These are phyloP conservation scores for Antrozous pallidus DNA, from an alignment of 2,797 vertebrate genomes.

Conservation along the genomic window DNA sequence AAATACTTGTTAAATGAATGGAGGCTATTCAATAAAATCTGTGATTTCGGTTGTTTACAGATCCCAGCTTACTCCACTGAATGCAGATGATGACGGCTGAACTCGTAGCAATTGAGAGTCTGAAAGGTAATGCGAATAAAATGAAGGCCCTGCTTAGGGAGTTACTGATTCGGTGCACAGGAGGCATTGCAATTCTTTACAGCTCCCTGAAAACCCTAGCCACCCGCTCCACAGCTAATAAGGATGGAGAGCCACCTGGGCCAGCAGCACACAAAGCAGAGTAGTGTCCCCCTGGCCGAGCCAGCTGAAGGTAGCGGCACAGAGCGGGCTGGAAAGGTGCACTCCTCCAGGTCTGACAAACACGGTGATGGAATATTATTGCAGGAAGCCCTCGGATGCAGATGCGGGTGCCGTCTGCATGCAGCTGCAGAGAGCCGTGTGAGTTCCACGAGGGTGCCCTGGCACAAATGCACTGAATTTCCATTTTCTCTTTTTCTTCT, in stretches of 20 bases:
- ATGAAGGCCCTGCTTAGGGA: not conserved
- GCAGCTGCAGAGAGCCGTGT: not conserved
- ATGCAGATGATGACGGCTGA: not conserved
- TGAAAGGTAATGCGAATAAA: not conserved
- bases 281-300: not conserved
- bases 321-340: not conserved
- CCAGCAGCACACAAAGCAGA: not conserved
- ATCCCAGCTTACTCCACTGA: not conserved
- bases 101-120: not conserved
- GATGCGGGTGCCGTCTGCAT: not conserved
- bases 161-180: not conserved
- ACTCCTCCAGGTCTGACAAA: not conserved
- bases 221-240: not conserved
- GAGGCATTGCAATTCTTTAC: not conserved
- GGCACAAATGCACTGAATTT: not conserved
- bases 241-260: not conserved
- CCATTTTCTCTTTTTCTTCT: not conserved
- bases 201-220: not conserved
- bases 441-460: not conserved
- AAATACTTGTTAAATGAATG: not conserved
- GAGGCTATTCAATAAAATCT: not conserved
- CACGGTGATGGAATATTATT: not conserved
- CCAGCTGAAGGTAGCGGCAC: not conserved
- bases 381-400: not conserved
- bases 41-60: not conserved